Evolutionary conservation across 2,797 vertebrate species (phyloP).

Genomic region (Hylomyscus alleni): DNA sequence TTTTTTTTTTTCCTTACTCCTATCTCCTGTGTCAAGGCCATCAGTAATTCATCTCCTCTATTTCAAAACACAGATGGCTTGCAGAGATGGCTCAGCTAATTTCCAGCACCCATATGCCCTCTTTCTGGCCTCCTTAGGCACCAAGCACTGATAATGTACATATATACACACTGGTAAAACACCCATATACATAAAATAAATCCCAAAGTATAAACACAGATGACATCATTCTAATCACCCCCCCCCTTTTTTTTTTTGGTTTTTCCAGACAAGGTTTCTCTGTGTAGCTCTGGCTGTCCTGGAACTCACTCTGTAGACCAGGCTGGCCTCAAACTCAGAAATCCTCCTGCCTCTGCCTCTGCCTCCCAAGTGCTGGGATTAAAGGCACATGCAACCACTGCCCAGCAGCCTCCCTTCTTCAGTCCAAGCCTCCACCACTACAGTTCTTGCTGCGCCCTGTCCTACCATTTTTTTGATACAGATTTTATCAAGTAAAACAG

Average conservation of each 20-base stretch:
- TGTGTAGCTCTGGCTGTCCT: no score
- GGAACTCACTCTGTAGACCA: no score
- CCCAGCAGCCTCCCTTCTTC: neutral
- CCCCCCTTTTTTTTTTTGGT: no score
- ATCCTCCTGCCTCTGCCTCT: no score
- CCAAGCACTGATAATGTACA: neutral
- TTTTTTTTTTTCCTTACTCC: neutral
- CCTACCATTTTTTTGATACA: neutral
- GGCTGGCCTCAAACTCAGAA: no score
- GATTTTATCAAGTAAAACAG: constrained; percentile 1
- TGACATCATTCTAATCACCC: neutral
- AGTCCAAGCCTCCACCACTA: neutral
- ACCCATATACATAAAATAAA: neutral
- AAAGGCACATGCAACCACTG: no score
- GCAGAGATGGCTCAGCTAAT: neutral
- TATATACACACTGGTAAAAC: neutral
- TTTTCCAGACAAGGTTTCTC: no score
- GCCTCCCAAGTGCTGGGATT: no score
- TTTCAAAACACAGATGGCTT: constrained; percentile 29
- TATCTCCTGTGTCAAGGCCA: neutral
- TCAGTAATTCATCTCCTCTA: constrained; percentile 27
- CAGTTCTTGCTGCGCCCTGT: neutral
- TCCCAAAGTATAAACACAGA: neutral
- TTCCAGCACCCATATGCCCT: neutral
- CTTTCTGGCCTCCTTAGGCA: neutral